Base-by-base conservation (phyloP, 2,888 invertebrate genomes). In the Stegophylla sp. region DNA sequence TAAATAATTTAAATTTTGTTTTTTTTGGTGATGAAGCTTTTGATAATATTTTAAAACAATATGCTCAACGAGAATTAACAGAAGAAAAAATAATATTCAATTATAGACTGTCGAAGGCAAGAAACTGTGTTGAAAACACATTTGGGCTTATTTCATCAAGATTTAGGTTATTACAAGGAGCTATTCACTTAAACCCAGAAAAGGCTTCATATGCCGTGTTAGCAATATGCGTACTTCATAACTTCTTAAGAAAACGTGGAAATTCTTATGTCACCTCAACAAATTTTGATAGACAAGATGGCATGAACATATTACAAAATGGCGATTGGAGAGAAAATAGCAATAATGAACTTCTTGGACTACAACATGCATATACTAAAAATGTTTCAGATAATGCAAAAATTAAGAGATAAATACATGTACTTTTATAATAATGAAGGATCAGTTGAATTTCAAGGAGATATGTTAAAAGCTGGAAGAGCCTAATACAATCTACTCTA, bases 21-120 rank as follows among this genome's bases (percentile, higher is more conserved):
- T 83, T 83, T 82, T 64, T 83, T 48, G 83, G 83, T 59, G 83
- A 83, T 56, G 82, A 82, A 34, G 82, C 83, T 61, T 83, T 83
- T 74, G 66, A 73, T 56, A 48, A 82, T 26, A 20, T 83, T 20
- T 59, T 83, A 59, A 83, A 82, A 69, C 82, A 82, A 51, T 83
- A 79, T 82, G 64, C 83, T 23, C 82, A 82, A 67, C 69, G 69
- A 45, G 66, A 75, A 26, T 59, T 82, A 48, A 71, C 74, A 23
- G 51, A 82, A 23, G 83, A 83, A 12, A 59, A 81, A 63, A 59
- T 79, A 34, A 81, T 83, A 51, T 83, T 72, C 72, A 83, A 84
- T 53, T 84, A 84, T 69, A 66, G 83, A 48, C 64, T 83, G 45
- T 82, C 82, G 41, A 82, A 83, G 81, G 82, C 73, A 45, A 66